Evolutionary conservation across 1,140 invertebrate species (phyloP).

Genomic region (Ceratina australensis): DNA sequence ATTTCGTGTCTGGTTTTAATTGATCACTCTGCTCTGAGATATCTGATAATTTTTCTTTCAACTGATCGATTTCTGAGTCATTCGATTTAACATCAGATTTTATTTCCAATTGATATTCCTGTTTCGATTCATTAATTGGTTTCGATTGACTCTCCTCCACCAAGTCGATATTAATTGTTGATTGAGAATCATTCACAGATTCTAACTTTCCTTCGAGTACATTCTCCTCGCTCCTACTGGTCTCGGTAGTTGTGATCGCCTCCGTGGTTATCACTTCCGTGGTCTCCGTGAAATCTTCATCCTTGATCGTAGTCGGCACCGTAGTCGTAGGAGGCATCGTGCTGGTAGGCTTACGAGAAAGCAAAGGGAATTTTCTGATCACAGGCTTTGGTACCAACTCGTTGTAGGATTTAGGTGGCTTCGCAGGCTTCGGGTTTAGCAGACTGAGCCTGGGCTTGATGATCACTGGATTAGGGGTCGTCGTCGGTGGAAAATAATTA

Average conservation of each 20-base stretch:
- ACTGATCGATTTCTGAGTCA: too few relatives aligned
- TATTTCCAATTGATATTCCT: too few relatives aligned
- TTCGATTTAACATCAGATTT: too few relatives aligned
- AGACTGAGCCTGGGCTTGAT: slow-evolving; percentile 71
- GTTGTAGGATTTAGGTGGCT: slow-evolving; percentile 72
- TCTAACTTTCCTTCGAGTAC: slow-evolving; percentile 43
- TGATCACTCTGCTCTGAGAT: too few relatives aligned
- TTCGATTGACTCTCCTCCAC: too few relatives aligned
- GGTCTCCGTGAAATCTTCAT: slow-evolving; percentile 10
- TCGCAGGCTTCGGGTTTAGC: slow-evolving; percentile 72
- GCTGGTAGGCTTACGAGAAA: slow-evolving; percentile 55
- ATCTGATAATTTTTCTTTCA: too few relatives aligned
- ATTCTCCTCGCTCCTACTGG: slow-evolving; percentile 48
- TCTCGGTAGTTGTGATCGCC: neutral
- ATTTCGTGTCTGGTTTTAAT: too few relatives aligned
- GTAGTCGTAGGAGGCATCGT: slow-evolving; percentile 31
- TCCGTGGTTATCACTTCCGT: slow-evolving; percentile 14
- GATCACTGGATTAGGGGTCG: slow-evolving; percentile 72
- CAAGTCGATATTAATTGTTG: too few relatives aligned
- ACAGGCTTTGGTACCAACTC: slow-evolving; percentile 74
- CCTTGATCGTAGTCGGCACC: slow-evolving; percentile 9
- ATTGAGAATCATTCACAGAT: neutral
- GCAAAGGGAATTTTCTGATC: slow-evolving; percentile 69
- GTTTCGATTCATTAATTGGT: too few relatives aligned
- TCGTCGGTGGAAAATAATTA: slow-evolving; percentile 71